Evolutionary conservation across 92 coral and sea anemone genomes (phyloP).

Genomic region (Pocillopora grandis): DNA sequence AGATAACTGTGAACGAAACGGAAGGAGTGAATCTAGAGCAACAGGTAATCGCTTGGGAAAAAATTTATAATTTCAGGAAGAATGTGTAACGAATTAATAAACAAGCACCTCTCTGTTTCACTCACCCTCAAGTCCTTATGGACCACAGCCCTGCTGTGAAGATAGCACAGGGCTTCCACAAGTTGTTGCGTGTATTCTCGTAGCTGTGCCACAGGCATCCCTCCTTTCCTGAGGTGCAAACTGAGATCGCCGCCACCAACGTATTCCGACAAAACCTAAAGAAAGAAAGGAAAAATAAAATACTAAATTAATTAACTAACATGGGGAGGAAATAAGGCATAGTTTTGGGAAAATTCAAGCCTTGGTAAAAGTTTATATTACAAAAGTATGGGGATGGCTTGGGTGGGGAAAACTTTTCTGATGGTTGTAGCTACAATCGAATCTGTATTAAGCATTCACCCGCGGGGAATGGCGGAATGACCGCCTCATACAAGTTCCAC

Average conservation of each 20-base stretch:
- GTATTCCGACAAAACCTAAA: conserved; percentile 78
- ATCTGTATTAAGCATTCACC: no score
- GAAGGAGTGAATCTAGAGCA: background rate
- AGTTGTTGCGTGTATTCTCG: conserved; percentile 81
- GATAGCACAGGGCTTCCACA: conserved; percentile 84
- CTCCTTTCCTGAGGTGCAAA: conserved; percentile 66
- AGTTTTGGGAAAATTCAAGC: no score
- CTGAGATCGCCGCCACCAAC: conserved; percentile 89
- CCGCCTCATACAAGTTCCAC: no score
- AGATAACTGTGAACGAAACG: conserved; percentile 59
- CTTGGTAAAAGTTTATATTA: no score
- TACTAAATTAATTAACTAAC: no score
- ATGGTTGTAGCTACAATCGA: no score
- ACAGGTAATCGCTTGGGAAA: background rate
- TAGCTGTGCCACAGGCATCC: conserved; percentile 80
- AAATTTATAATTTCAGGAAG: background rate
- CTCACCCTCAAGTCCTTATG: conserved; percentile 91
- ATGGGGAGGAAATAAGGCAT: no score
- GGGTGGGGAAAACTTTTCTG: no score
- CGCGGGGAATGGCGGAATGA: no score
- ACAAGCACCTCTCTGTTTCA: background rate
- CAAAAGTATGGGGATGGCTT: no score
- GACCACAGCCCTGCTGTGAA: conserved; percentile 94
- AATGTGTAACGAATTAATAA: background rate
- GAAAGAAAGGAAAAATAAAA: background rate